Base-by-base conservation (phyloP, 2,113 vertebrate genomes). In the Irena cyanogastra region DNA sequence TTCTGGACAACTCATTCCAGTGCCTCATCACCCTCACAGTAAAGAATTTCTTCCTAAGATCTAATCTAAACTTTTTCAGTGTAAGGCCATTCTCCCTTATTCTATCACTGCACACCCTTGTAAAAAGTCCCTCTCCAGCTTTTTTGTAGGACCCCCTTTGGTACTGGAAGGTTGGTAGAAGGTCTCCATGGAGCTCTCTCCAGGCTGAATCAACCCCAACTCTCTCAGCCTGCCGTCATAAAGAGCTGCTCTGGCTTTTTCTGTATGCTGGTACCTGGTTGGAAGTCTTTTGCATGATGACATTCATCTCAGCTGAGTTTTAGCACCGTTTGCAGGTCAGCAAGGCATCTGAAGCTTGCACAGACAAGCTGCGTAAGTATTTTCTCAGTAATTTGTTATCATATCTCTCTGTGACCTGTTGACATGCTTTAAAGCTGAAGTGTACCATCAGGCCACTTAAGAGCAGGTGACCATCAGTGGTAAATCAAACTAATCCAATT, bases 401-500 rank as follows among this genome's bases (percentile, higher is more conserved):
- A 1, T 50, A 63, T 74, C 77, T 76, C 44, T 61, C 18, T 23
- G n/a, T 52, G 80, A 81, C 56, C 37, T 90, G 79, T 39, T 95
- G 94, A 77, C 21, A 13, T 70, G 42, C 63, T 93, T 57, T 57
- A 69, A 37, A 26, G 59, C 85, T 65, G 61, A 64, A 89, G 53
- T 42, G 23, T 88, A 65, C 41, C 37, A 53, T 77, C 59, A 77
- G 42, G n/a, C 88, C 47, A 16, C 77, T 92, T 92, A 47, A 0
- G 6, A 80, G 79, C 76, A 78, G 72, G 37, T 81, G 71, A 65
- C 80, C 4, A 10, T 77, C 42, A 41, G 54, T 80, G 50, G 42
- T 81, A 74, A 86, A 92, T 88, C 90, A 88, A 3, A 66, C 28
- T 47, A 77, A 94, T 93, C 88, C 21, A 3, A 65, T 95, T 86